Base-by-base conservation (phyloP, 2,113 vertebrate species). In the Chlamydotis undulata region DNA sequence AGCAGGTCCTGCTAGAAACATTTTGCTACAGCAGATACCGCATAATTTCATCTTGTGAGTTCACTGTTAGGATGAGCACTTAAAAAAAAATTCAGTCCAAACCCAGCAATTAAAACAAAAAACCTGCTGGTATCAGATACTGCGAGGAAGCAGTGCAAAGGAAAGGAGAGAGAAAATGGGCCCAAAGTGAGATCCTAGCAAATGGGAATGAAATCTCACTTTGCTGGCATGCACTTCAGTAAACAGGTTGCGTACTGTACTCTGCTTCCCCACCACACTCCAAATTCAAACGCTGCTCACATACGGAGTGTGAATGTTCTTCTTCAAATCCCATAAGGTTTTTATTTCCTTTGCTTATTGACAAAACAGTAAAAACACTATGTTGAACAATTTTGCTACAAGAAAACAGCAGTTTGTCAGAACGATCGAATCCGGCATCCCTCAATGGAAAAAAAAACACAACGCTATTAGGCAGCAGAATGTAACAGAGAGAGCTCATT, bases 351-450 rank as follows among this genome's bases (percentile, higher is more conserved):
- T 96, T 96, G 83, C 81, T 92, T 94, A 96, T 82, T 97, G 89
- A 96, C 81, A 97, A 96, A 93, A 93, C 93, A 97, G 90, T 88
- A 96, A 94, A 94, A 97, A 89, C 87, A 96, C 95, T 93, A 57
- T 94, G 91, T 94, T 87, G 90, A 96, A 90, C 93, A 92, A 87
- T 95, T 93, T 92, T 96, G 95, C 95, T 90, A 94, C 90, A 78
- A 93, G 94, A 97, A 96, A 97, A 97, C 91, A 94, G 92, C 87
- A 96, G 92, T 97, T 97, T 97, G 85, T 95, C 95, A 94, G 94
- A 95, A 75, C 14, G 22, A 95, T 73, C 31, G 31, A 83, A 92
- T 84, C 93, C 94, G 76, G 82, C 87, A 87, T 77, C 56, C 80
- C 93, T 96, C 90, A 81, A 31, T 55, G 84, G 86, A 79, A 83